Percentiles rank a stretch among this genome's conserved stretches.
phyloP scores from a whole-genome alignment of 2,888 invertebrate genomes.

The Cephalotes varians region DNA sequence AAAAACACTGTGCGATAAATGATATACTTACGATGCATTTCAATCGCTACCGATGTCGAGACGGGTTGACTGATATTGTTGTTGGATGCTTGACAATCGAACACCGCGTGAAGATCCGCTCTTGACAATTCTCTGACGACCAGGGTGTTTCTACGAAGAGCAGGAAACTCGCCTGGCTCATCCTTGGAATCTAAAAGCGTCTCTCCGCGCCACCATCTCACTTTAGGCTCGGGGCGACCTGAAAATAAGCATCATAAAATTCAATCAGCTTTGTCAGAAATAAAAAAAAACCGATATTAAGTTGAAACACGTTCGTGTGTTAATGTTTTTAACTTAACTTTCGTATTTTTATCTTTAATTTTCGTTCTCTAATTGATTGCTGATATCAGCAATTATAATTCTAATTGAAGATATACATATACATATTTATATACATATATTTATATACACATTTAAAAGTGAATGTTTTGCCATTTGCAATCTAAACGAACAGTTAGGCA shows the following conservation, averaged over 20 bases:
- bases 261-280: not conserved
- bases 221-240: slow-evolving; percentile 91
- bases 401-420: not conserved
- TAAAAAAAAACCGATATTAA: not conserved
- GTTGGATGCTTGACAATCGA: slow-evolving; percentile 93
- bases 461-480: not conserved
- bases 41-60: slow-evolving; percentile 90
- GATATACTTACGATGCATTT: slow-evolving; percentile 90
- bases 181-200: slow-evolving; percentile 88
- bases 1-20: not conserved
- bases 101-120: slow-evolving; percentile 91
- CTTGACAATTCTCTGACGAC: slow-evolving; percentile 89
- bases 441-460: not conserved
- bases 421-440: too few species aligned
- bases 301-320: not conserved
- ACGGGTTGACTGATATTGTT: slow-evolving; percentile 91
- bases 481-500: not conserved
- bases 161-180: slow-evolving; percentile 86
- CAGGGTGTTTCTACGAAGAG: slow-evolving; percentile 88
- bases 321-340: not conserved
- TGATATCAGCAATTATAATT: not conserved
- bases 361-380: too few species aligned
- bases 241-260: slow-evolving; percentile 74
- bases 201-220: slow-evolving; percentile 92
- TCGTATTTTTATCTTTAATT: not conserved